A percentile compares a stretch with the other conserved stretches of the same genome.
These are phyloP conservation scores for Hyles vespertilio DNA, from an alignment of 1,140 invertebrate genomes.

Conservation along the genomic window DNA sequence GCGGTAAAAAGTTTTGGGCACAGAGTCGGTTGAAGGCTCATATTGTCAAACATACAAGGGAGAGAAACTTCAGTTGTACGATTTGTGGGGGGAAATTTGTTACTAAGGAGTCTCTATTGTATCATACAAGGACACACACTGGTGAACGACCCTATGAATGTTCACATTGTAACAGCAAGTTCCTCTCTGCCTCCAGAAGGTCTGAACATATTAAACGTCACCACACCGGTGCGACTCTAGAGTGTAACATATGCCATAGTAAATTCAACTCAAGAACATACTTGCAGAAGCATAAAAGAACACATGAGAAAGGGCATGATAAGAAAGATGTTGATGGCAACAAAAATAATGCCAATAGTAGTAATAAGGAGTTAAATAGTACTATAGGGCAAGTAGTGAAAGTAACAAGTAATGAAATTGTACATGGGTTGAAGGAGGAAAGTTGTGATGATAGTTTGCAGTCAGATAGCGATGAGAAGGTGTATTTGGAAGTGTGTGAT, in stretches of 20 bases:
- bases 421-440: not conserved
- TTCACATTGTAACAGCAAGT: conserved; percentile 44
- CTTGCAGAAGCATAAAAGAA: conserved; percentile 45
- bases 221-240: conserved; percentile 33
- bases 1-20: conserved; percentile 58
- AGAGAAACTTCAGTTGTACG: conserved; percentile 60
- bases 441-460: conserved; percentile 11
- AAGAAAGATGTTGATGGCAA: conserved; percentile 3
- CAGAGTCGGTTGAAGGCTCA: conserved; percentile 58
- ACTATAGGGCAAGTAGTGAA: no score
- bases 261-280: conserved; percentile 40
- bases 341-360: conserved; percentile 9
- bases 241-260: conserved; percentile 43
- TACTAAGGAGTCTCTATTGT: conserved; percentile 57
- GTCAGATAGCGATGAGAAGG: conserved; percentile 22
- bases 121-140: conserved; percentile 67
- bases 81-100: conserved; percentile 64
- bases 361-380: not conserved
- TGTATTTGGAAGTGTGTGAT: conserved; percentile 39
- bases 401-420: no score
- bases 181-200: conserved; percentile 54
- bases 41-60: conserved; percentile 68
- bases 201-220: conserved; percentile 49
- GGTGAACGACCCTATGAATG: conserved; percentile 71
- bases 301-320: conserved; percentile 21